These are phyloP conservation scores for Hyppa rectilinea DNA, from an alignment of 2,888 invertebrate species.

Conservation along the genomic window DNA sequence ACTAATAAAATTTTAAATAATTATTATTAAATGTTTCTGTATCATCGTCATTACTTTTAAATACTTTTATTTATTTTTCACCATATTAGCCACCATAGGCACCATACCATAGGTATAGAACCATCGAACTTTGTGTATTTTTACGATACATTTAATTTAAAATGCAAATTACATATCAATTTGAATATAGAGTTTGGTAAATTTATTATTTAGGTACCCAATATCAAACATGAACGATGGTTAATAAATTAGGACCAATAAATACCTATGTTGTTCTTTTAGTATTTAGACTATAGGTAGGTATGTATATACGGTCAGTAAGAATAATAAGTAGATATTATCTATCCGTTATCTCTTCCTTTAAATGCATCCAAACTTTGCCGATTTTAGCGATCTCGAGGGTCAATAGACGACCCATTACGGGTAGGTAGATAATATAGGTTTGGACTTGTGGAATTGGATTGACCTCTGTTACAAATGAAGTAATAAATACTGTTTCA, in stretches of 20 bases:
- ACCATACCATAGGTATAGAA: too few relatives aligned
- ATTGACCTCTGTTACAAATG: constrained; percentile 3
- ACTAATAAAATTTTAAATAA: too few relatives aligned
- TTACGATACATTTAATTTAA: constrained; percentile 46
- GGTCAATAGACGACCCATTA: neutral
- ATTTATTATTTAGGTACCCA: constrained; percentile 29
- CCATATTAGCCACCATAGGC: too few relatives aligned
- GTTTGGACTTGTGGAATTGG: neutral
- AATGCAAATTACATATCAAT: constrained; percentile 52
- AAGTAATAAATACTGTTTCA: constrained; percentile 9
- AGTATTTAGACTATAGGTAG: neutral
- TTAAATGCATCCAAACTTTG: neutral
- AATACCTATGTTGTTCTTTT: constrained; percentile 23
- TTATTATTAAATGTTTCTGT: too few relatives aligned
- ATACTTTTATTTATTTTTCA: neutral
- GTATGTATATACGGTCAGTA: neutral
- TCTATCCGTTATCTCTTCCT: neutral
- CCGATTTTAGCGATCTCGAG: neutral
- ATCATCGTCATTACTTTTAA: neutral
- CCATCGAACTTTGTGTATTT: constrained; percentile 13
- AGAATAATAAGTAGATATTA: neutral
- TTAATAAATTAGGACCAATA: constrained; percentile 42
- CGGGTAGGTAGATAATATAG: neutral
- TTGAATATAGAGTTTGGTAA: constrained; percentile 42
- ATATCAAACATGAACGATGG: constrained; percentile 18